Evolutionary conservation across 2,888 invertebrate species (phyloP), one percentile per base, ranked within the genome.

Genomic region (Malachius bipustulatus): DNA sequence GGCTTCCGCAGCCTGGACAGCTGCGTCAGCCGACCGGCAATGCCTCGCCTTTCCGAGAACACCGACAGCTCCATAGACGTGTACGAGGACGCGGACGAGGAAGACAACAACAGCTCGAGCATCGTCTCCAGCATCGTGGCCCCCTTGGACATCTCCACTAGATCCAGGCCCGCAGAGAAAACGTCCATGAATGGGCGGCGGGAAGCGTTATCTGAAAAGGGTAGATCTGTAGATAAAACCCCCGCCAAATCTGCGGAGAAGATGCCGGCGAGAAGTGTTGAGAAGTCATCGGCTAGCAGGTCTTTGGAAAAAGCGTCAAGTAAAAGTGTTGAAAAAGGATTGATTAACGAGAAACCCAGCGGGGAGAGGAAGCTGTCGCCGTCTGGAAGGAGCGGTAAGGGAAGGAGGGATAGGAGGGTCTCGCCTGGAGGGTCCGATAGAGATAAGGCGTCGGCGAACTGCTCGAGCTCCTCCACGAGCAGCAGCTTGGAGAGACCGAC

Each of bases 1-100:
- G 73, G 76, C 4, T 77, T 77, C 50, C 60, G 76, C 30, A 76
- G 76, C 49, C 64, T 76, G 40, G 76, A 77, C 43, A 70, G 73
- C 43, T 65, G 67, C 54, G 54, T 61, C n/a, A 60, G 56, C 35
- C 47, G 61, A 24, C 52, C 57, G 2, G 43, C 35, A 10, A 64
- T 65, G 65, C 64, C 64, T 1, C 55, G 65, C 24, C 47, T 68
- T 3, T 64, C 66, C 0, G 73, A 73, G 48, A 66, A 66, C 37
- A 64, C 65, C 1, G 68, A 69, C 35, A 68, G 67, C 4, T 63
- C 62, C 2, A 45, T 62, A 3, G 65, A 65, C 38, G 59, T 61
- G 11, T 64, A 64, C 46, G 65, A 65, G 43, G 65, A 65, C 39
- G 64, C 63, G 16, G 66, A 64, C 12, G 65, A 66, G 40, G 66